A percentile compares a stretch with the other conserved stretches of the same genome.
These are phyloP conservation scores for Hydrophis major DNA, from an alignment of 2,797 vertebrate species.

Conservation along the genomic window DNA sequence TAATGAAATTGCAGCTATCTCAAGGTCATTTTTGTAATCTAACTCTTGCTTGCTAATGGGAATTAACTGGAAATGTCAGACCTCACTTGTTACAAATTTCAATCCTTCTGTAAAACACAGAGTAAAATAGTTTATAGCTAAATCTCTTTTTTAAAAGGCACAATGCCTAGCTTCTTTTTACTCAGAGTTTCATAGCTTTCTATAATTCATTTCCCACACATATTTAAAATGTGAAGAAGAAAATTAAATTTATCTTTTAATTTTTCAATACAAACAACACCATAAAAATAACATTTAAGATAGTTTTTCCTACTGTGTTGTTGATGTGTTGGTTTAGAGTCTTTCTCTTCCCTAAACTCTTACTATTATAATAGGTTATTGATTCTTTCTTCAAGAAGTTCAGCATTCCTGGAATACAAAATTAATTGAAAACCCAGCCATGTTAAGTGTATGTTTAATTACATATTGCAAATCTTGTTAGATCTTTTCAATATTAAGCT, in stretches of 20 bases:
- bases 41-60: not conserved
- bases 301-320: constrained; percentile 15
- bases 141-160: not conserved
- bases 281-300: constrained; percentile 34
- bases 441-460: constrained; percentile 63
- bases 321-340: constrained; percentile 52
- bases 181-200: not conserved
- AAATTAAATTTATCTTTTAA: constrained; percentile 40
- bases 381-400: constrained; percentile 59
- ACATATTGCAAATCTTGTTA: constrained; percentile 37
- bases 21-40: not conserved
- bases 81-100: not conserved
- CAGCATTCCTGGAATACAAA: constrained; percentile 29
- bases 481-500: constrained; percentile 27
- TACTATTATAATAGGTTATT: constrained; percentile 62
- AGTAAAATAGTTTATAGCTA: not conserved
- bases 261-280: constrained; percentile 4
- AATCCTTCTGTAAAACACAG: not conserved
- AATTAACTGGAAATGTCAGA: not conserved
- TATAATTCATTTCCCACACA: constrained; percentile 25
- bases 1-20: not conserved
- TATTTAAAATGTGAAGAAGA: constrained; percentile 18
- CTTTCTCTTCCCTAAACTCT: not conserved
- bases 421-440: constrained; percentile 36
- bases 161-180: constrained; percentile 39